phyloP scores from a whole-genome alignment of 2,113 vertebrate genomes.

The Ptilorrhoa leucosticta region DNA sequence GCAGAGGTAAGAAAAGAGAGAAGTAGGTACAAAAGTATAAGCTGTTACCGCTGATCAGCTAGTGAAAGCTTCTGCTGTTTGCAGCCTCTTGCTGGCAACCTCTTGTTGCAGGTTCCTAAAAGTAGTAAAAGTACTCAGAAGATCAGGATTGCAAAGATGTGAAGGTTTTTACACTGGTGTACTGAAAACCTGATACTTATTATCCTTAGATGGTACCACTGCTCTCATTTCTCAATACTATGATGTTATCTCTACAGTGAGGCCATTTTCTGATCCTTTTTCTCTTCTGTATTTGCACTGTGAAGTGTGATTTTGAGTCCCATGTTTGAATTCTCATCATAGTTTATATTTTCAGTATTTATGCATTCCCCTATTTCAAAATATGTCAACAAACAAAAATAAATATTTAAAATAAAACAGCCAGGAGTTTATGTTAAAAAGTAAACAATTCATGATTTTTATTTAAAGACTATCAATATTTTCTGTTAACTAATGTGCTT shows the following conservation, averaged over 20 bases:
- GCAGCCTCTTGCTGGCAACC: background rate
- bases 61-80: background rate
- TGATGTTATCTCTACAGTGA: background rate
- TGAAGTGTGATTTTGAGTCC: background rate
- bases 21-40: background rate
- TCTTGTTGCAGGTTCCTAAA: background rate
- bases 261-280: background rate
- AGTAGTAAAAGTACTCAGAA: fast-evolving
- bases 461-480: background rate
- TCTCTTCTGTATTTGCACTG: background rate
- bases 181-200: background rate
- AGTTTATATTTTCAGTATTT: background rate
- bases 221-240: background rate
- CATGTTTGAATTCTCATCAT: background rate
- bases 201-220: background rate
- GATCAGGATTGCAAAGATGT: background rate
- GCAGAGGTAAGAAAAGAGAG: background rate
- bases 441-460: background rate
- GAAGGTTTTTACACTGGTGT: background rate
- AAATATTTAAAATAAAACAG: background rate
- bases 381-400: background rate
- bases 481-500: background rate
- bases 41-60: background rate
- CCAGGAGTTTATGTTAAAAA: background rate
- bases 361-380: background rate